phyloP scores from a whole-genome alignment of 2,113 vertebrate species.

The Gobio gobio region DNA sequence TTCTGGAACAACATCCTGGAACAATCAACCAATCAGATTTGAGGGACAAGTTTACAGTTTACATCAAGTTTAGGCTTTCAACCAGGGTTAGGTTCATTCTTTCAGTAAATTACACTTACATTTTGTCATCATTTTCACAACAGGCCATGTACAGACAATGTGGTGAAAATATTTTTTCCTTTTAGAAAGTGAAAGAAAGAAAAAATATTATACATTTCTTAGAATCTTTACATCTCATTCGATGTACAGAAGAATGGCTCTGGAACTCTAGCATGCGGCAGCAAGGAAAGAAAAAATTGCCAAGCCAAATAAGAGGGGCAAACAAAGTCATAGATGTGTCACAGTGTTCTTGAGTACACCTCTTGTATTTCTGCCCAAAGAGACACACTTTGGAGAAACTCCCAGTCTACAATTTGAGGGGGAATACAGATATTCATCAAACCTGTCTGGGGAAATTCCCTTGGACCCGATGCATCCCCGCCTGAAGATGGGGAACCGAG shows the following conservation, averaged over 20 bases:
- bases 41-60: too few species aligned
- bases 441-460: slow-evolving; percentile 70
- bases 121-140: too few species aligned
- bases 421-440: slow-evolving; percentile 73
- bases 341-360: background rate
- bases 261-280: background rate
- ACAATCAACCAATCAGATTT: too few species aligned
- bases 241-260: background rate
- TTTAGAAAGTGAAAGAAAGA: too few species aligned
- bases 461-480: slow-evolving; percentile 47
- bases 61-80: too few species aligned
- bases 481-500: slow-evolving; percentile 40
- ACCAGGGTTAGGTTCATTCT: too few species aligned
- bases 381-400: slow-evolving; percentile 56
- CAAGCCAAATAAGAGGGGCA: background rate
- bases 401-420: slow-evolving; percentile 53
- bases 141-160: too few species aligned
- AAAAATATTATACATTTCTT: background rate
- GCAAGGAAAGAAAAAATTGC: background rate
- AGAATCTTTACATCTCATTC: background rate
- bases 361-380: slow-evolving; percentile 24
- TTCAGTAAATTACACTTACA: too few species aligned
- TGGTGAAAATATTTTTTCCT: too few species aligned
- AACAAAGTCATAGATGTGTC: slow-evolving; percentile 7
- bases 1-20: too few species aligned